Evolutionary conservation across 2,113 vertebrate species (phyloP), one percentile per base, ranked within the genome.

Genomic region (Dascyllus trimaculatus): DNA sequence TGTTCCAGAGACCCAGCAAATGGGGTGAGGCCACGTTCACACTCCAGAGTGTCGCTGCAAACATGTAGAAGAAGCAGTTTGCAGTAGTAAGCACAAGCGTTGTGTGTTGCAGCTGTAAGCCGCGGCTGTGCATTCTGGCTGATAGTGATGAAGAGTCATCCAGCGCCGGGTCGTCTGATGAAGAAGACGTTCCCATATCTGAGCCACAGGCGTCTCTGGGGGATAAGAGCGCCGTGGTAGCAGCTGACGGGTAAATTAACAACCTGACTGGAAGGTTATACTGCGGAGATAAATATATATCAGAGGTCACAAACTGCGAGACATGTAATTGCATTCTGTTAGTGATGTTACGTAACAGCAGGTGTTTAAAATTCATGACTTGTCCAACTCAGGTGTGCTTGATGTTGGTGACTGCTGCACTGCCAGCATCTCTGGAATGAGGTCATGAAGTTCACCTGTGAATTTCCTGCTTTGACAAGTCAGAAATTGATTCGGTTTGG

Each of bases 121-220:
- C 85, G 2, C 90, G 92, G 77, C 76, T 93, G 69, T 90, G 88
- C 59, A 82, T 95, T 22, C 87, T 97, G 85, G 95, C 95, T 17
- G 96, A 96, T 74, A 97, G 96, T 0, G 96, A 97, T 0, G 96
- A 96, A 0, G 96, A 97, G 86, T 96, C 96, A 0, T 96, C 95
- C 75, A 96, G 96, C 0, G 95, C 95, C 0, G 95, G 94, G 18
- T 96, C 96, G 2, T 96, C 95, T 0, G 96, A 96, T 0, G 96
- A 96, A 82, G 96, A 97, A 18, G 96, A 96, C 0, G 11, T 67
- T 0, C 11, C 77, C 0, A 0, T 61, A 0, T 63, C 90, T 56
- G 96, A 96, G 53, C 80, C 88, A 0, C 0, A 64, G 2, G 94
- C 93, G 59, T 75, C 46, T 64, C 51, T 4, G 0, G 94, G 92